Base-by-base conservation (phyloP, 1,140 invertebrate genomes). In the Nixonia krombeini region DNA sequence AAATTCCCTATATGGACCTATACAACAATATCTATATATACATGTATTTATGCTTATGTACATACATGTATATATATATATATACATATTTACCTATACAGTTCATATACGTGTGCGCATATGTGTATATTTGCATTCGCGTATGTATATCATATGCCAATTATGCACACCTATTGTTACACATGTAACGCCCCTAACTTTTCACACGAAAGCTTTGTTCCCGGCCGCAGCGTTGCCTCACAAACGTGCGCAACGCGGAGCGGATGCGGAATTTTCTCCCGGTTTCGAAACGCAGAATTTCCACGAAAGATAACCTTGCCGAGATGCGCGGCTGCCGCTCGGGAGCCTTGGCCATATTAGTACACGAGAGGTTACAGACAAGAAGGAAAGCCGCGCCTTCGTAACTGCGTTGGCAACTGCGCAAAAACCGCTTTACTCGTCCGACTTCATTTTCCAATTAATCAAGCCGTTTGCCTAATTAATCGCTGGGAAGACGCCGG, bases 291-390 rank as follows among this genome's bases (percentile, higher is more conserved):
- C 55, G 67, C 44, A 49, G 8, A 51, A 57, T 57, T 56, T 67
- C 45, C 53, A 63, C 63, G 53, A 52, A 55, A 50, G 56, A 55
- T 73, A 73, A 73, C 71, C 71, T 73, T 73, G 66, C 29, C 25
- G 7, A 61, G 59, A 70, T 67, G 67, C 57, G 57, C 51, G 28
- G 31, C 61, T 65, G 25, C 51, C 52, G n/a, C n/a, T n/a, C n/a
- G n/a, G 23, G 29, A 31, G 59, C 37, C 56, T 62, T 42, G 28
- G 55, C 64, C 58, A 64, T 65, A 72, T 64, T 71, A 67, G 53
- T 29, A 52, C 57, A 64, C 17, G n/a, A 37, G 47, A 51, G 44
- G 38, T 38, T 41, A 44, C 61, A n/a, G 35, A 25, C 23, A 35
- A 47, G 53, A 57, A 47, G 52, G 57, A 50, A 66, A 61, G 29